Evolutionary conservation across 1,140 invertebrate genomes (phyloP).

Genomic region (Mercenaria mercenaria): DNA sequence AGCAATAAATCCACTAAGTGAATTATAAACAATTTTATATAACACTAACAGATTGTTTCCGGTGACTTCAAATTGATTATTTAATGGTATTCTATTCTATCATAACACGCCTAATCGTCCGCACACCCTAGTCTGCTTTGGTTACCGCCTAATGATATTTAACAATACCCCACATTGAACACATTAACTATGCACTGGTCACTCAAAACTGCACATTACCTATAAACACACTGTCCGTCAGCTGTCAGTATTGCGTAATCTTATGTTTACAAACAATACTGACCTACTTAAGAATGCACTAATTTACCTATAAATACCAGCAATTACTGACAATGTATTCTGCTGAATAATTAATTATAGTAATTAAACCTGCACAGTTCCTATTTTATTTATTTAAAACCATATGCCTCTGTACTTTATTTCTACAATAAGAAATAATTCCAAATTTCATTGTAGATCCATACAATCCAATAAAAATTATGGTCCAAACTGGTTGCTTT

Average conservation of each 20-base stretch:
- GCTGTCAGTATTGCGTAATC: neutral
- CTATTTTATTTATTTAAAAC: no score
- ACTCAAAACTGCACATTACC: neutral
- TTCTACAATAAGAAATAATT: no score
- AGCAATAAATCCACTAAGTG: neutral
- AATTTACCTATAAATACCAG: neutral
- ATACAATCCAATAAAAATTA: no score
- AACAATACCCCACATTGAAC: neutral
- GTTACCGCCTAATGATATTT: neutral
- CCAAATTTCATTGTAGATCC: no score
- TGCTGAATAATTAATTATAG: no score
- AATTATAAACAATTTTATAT: neutral
- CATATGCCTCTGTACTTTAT: no score
- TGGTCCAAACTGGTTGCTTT: no score
- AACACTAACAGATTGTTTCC: neutral
- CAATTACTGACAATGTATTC: neutral
- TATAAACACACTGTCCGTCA: neutral
- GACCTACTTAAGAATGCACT: neutral
- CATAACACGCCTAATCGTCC: neutral
- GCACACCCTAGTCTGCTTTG: neutral
- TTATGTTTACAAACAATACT: slow-evolving; percentile 4
- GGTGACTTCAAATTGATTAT: neutral
- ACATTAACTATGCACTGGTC: neutral
- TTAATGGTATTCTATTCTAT: neutral
- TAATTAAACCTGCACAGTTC: no score